A percentile compares a stretch with the other conserved stretches of the same genome.
Evolutionary conservation across 2,888 invertebrate species (phyloP).

Genomic region (Heteromyza rotundicornis): DNA sequence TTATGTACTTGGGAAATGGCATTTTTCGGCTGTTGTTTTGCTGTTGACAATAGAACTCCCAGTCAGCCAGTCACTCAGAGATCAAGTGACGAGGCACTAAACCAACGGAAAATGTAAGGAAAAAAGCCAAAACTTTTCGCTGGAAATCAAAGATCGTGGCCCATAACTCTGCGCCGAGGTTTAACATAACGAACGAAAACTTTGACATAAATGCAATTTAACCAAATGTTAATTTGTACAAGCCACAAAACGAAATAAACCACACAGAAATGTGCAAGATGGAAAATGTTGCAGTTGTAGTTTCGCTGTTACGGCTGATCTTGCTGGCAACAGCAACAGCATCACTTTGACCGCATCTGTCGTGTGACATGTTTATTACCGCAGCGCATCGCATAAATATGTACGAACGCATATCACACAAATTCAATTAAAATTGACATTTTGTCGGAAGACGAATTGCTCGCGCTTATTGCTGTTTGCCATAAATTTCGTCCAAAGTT

Average conservation of each 20-base stretch:
- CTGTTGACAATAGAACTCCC: too few relatives aligned
- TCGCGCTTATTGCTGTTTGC: not conserved
- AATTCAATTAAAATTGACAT: slow-evolving; percentile 53
- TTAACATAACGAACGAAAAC: not conserved
- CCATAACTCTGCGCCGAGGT: slow-evolving; percentile 27
- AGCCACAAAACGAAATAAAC: too few relatives aligned
- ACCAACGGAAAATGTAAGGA: too few relatives aligned
- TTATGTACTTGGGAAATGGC: not conserved
- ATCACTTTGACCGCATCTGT: slow-evolving; percentile 30
- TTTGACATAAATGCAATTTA: too few relatives aligned
- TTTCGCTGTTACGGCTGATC: slow-evolving; percentile 35
- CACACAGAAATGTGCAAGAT: slow-evolving; percentile 10
- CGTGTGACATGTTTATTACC: slow-evolving; percentile 39
- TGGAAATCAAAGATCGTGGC: slow-evolving; percentile 36
- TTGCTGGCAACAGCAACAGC: slow-evolving; percentile 16
- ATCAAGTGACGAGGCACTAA: too few relatives aligned
- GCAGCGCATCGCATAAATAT: slow-evolving; percentile 24
- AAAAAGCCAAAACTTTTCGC: slow-evolving; percentile 28
- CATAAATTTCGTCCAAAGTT: not conserved
- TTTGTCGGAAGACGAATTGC: slow-evolving; percentile 19
- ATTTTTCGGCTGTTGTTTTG: too few relatives aligned
- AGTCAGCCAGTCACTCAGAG: too few relatives aligned
- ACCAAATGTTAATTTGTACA: too few relatives aligned
- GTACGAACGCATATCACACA: slow-evolving; percentile 31
- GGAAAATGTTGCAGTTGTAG: slow-evolving; percentile 27